Evolutionary conservation across 2,113 vertebrate genomes (phyloP).

Genomic region (Tachycineta bicolor): DNA sequence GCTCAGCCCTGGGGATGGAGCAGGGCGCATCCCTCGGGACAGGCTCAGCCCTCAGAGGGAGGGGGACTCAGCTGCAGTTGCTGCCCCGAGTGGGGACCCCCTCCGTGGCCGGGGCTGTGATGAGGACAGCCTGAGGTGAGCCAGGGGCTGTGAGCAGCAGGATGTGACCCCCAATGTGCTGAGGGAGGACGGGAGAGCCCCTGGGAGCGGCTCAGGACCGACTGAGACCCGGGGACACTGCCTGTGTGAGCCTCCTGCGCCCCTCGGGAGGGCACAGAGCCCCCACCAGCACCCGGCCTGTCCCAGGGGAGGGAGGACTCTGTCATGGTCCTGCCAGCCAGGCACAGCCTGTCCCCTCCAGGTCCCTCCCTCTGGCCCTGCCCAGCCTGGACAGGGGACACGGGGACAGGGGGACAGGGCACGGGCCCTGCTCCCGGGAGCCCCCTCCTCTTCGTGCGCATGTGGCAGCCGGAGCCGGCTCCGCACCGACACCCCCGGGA

Average conservation of each 20-base stretch:
- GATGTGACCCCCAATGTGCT: accelerated
- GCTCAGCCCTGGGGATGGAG: not conserved
- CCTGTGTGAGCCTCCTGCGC: not conserved
- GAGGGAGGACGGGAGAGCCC: not conserved
- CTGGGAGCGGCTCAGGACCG: accelerated
- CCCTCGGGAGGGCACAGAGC: not conserved
- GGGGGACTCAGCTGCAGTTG: no score
- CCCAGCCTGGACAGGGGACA: not conserved
- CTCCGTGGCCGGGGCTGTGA: accelerated
- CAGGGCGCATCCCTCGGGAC: not conserved
- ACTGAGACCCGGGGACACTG: not conserved
- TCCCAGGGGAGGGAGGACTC: not conserved
- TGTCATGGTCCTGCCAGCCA: not conserved
- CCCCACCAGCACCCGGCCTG: not conserved
- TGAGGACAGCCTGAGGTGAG: accelerated
- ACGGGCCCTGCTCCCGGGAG: accelerated
- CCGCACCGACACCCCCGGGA: accelerated
- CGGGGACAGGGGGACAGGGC: not conserved
- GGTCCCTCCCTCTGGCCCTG: not conserved
- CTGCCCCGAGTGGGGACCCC: not conserved
- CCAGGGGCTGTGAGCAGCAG: not conserved
- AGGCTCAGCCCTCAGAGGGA: not conserved
- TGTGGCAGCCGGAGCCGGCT: accelerated
- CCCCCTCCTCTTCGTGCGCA: accelerated
- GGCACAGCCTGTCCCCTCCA: not conserved